These are phyloP conservation scores for Cydia pomonella DNA, from an alignment of 1,140 invertebrate genomes.

Conservation along the genomic window DNA sequence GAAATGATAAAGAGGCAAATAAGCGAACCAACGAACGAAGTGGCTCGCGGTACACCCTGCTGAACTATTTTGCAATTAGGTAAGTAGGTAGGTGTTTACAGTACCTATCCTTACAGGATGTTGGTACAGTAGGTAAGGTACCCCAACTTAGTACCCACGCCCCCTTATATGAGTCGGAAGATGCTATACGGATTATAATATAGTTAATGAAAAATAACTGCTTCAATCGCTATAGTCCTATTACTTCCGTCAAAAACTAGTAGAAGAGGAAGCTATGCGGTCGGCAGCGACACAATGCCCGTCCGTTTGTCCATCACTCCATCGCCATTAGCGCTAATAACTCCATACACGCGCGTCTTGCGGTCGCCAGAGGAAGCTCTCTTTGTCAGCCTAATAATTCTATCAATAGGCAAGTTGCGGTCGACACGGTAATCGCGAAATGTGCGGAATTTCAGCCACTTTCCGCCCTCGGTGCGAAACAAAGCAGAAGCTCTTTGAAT, in stretches of 20 bases:
- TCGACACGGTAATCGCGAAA: constrained; percentile 63
- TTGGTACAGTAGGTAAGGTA: too few relatives aligned
- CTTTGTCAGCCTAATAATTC: constrained; percentile 67
- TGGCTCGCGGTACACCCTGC: too few relatives aligned
- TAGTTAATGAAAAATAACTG: too few relatives aligned
- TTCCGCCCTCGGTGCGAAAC: constrained; percentile 38
- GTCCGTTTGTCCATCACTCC: constrained; percentile 51
- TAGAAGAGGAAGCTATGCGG: constrained; percentile 59
- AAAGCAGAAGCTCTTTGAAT: constrained; percentile 3
- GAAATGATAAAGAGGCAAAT: too few relatives aligned
- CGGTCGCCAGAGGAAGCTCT: constrained; percentile 55
- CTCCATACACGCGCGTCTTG: constrained; percentile 59
- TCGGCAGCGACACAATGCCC: constrained; percentile 56
- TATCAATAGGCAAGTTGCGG: constrained; percentile 71
- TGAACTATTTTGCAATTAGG: too few relatives aligned
- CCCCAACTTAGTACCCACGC: too few relatives aligned
- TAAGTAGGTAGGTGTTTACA: too few relatives aligned
- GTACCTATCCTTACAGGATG: too few relatives aligned
- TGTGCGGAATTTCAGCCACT: constrained; percentile 48
- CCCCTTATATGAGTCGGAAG: too few relatives aligned
- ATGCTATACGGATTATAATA: too few relatives aligned
- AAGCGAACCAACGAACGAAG: too few relatives aligned
- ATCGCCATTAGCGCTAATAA: constrained; percentile 72
- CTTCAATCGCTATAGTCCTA: neutral
- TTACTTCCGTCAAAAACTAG: neutral